A percentile compares a stretch with the other conserved stretches of the same genome.
phyloP scores from a whole-genome alignment of 2,797 vertebrate species.

The Leptodactylus fallax region DNA sequence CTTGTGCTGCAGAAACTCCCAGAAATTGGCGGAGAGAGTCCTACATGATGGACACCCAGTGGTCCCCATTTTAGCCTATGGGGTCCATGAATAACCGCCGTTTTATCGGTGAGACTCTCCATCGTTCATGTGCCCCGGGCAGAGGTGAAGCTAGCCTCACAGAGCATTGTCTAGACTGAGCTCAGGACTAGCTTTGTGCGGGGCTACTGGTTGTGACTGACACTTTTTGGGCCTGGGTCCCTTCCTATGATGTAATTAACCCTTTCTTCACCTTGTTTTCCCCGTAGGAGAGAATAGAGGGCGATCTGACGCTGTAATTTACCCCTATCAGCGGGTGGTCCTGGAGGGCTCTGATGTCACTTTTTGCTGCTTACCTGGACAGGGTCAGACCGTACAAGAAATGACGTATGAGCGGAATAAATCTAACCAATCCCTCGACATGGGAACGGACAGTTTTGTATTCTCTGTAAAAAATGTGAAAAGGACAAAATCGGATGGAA shows the following conservation, averaged over 20 bases:
- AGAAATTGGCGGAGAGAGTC: too few relatives aligned
- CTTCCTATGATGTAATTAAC: background rate
- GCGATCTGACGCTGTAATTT: constrained; percentile 54
- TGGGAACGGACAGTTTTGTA: constrained; percentile 17
- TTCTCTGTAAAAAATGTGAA: constrained; percentile 64
- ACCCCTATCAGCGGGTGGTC: constrained; percentile 69
- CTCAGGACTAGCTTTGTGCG: too few relatives aligned
- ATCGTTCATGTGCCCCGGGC: too few relatives aligned
- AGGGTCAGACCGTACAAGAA: constrained; percentile 4
- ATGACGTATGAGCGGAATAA: background rate
- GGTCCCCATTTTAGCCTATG: too few relatives aligned
- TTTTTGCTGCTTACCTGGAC: constrained; percentile 72
- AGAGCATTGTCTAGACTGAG: too few relatives aligned
- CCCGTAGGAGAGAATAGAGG: constrained; percentile 67
- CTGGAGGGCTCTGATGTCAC: constrained; percentile 71
- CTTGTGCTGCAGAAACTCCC: too few relatives aligned
- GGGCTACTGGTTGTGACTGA: too few relatives aligned
- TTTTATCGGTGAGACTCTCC: too few relatives aligned
- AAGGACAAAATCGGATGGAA: background rate
- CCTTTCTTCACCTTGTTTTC: background rate
- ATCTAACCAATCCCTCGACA: background rate
- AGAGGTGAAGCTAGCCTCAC: too few relatives aligned
- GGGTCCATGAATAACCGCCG: too few relatives aligned
- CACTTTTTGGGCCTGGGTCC: too few relatives aligned
- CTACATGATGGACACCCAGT: too few relatives aligned